phyloP scores from a whole-genome alignment of 2,797 vertebrate species.

The Sphenodon punctatus region DNA sequence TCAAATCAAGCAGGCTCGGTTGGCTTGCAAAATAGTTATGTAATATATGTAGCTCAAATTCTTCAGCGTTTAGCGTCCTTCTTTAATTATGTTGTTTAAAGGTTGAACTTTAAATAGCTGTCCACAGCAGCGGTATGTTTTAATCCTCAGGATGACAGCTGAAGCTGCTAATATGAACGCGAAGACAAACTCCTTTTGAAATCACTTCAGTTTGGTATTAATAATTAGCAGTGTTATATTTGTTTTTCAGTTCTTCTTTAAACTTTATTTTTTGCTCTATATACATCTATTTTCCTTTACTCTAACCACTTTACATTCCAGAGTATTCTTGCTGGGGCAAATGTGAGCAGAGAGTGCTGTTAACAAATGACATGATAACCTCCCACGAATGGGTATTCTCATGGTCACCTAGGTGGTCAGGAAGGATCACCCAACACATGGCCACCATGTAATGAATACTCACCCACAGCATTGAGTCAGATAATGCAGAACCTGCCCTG shows the following conservation, averaged over 20 bases:
- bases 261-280: background rate
- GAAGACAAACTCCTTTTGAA: background rate
- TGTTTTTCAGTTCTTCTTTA: conserved; percentile 10
- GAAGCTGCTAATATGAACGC: background rate
- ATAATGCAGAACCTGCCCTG: no score
- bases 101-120: background rate
- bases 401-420: no score
- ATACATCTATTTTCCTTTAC: no score
- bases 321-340: no score
- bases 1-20: background rate
- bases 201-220: conserved; percentile 11
- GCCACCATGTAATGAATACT: no score
- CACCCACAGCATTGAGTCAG: no score
- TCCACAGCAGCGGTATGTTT: background rate
- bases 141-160: background rate
- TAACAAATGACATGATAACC: no score
- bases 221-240: background rate
- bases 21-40: background rate
- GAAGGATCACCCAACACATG: no score
- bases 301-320: no score
- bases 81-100: conserved; percentile 19
- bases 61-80: background rate
- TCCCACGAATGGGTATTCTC: no score
- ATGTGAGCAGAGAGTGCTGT: no score
- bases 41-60: conserved; percentile 13